Percentiles rank a stretch among this genome's conserved stretches.
Evolutionary conservation across 2,113 vertebrate species (phyloP).

Genomic region (Scartelaos histophorus): DNA sequence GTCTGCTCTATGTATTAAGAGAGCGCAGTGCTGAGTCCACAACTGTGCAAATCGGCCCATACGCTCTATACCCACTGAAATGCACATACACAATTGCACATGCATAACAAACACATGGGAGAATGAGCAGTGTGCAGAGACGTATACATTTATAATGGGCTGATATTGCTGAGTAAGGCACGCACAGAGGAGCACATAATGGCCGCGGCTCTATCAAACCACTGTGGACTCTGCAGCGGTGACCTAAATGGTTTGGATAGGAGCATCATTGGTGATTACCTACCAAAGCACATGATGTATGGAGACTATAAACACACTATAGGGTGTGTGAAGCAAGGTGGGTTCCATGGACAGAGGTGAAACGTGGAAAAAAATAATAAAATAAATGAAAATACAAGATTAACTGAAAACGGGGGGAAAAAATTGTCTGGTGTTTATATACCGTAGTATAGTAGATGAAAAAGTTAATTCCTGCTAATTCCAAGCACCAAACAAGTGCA

Average conservation of each 20-base stretch:
- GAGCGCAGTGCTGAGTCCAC: constrained; percentile 60
- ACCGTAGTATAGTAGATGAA: no score
- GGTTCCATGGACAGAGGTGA: background rate
- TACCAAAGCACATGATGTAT: constrained; percentile 56
- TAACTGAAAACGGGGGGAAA: no score
- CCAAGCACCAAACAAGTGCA: no score
- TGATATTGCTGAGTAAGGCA: constrained; percentile 70
- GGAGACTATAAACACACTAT: constrained; percentile 37
- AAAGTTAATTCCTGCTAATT: no score
- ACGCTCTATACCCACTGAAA: constrained; percentile 13
- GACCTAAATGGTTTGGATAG: constrained; percentile 62
- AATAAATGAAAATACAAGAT: no score
- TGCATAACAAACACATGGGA: constrained; percentile 25
- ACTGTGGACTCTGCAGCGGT: constrained; percentile 24
- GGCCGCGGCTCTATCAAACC: constrained; percentile 58
- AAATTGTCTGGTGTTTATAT: no score
- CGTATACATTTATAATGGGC: constrained; percentile 62
- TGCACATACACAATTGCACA: constrained; percentile 41
- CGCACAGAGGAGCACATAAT: constrained; percentile 44
- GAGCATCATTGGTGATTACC: constrained; percentile 67
- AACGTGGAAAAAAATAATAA: background rate
- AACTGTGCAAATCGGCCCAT: constrained; percentile 51
- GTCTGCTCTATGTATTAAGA: constrained; percentile 49
- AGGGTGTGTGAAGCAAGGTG: background rate
- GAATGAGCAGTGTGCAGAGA: constrained; percentile 33